Evolutionary conservation across 2,797 vertebrate species (phyloP).

Genomic region (Smutsia temminckii): DNA sequence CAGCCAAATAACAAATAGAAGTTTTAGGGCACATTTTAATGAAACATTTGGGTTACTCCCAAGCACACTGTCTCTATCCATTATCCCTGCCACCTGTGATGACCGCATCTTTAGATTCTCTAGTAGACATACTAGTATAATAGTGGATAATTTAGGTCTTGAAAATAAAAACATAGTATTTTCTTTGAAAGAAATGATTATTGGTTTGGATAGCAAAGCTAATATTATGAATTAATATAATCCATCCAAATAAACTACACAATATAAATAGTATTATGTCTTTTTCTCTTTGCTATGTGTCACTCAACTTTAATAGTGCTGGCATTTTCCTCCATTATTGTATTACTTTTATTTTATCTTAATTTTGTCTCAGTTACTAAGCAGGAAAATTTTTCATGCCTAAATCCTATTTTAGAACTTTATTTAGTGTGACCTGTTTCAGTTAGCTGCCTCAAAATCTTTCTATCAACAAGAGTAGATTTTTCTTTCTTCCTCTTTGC

Average conservation of each 20-base stretch:
- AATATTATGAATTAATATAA: background rate
- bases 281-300: background rate
- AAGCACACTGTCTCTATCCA: background rate
- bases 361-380: background rate
- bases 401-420: conserved; percentile 6
- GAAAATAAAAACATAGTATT: background rate
- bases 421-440: background rate
- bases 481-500: background rate
- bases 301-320: background rate
- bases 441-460: background rate
- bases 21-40: background rate
- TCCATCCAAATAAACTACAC: background rate
- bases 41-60: background rate
- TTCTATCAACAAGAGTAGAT: background rate
- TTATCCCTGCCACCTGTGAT: background rate
- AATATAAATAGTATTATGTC: background rate
- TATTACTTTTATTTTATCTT: background rate
- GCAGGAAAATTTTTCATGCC: background rate
- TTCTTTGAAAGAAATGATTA: background rate
- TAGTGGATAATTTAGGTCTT: background rate
- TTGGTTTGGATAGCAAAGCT: background rate
- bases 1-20: background rate
- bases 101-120: background rate
- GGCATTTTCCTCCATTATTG: background rate
- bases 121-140: background rate